Evolutionary conservation across 2,888 invertebrate genomes (phyloP), one percentile per base, ranked within the genome.

Genomic region (Orchesella flavescens): DNA sequence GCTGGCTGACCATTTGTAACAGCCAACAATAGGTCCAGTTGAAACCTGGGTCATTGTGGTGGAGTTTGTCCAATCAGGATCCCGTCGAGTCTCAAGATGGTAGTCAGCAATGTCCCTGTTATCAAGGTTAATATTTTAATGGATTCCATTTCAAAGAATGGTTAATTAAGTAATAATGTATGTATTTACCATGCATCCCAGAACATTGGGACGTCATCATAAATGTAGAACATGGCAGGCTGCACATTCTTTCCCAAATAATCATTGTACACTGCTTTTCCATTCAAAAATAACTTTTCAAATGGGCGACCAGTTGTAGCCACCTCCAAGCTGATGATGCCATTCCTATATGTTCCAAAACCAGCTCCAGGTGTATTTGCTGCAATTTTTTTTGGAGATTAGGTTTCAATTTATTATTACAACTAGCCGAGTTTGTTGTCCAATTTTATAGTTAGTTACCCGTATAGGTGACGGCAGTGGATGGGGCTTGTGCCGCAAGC

Each of bases 81-180:
- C 71, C 34, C 88, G 86, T 89, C 90, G 89, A 4, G 91, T 91
- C 87, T 91, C 91, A 65, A 91, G 86, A 86, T 92, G 91, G 86
- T 92, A 91, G 88, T 92, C 91, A 91, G 91, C 91, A 23, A 75
- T 69, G 55, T 85, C 77, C 82, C 63, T 65, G 43, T 2, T 65
- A 75, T 61, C 34, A 34, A 34, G 34, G 34, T 4, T 34, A 7
- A 34, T 34, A 2, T 4, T 34, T 2, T 34, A 7, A 4, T 34
- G 34, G 34, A 4, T 34, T 34, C 7, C 34, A 4, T 34, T 34
- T 2, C 3, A 34, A 34, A 34, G n/a, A n/a, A n/a, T n/a, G n/a
- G n/a, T n/a, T n/a, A n/a, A n/a, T n/a, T n/a, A n/a, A n/a, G n/a
- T n/a, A n/a, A n/a, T n/a, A n/a, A n/a, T n/a, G n/a, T n/a, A n/a